phyloP scores from a whole-genome alignment of 2,888 invertebrate species.

The Drosophila antonietae region DNA sequence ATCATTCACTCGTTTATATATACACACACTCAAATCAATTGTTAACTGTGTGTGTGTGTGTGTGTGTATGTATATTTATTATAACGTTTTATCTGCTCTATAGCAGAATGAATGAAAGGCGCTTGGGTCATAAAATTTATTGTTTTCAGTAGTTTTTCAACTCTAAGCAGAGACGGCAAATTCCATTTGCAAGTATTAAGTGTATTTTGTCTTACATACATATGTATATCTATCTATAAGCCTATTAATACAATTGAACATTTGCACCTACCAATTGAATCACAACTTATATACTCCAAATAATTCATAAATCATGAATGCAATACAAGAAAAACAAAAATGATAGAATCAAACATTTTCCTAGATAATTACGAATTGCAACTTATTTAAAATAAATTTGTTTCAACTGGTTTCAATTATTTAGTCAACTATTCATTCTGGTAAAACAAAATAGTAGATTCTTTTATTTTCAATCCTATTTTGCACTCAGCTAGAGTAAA shows the following conservation, averaged over 20 bases:
- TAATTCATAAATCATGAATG: background rate
- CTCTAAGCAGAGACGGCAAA: conserved; percentile 20
- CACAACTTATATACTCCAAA: background rate
- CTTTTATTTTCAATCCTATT: too few species aligned
- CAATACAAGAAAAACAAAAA: background rate
- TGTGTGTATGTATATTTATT: conserved; percentile 1
- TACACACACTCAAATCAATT: conserved; percentile 13
- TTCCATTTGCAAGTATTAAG: conserved; percentile 19
- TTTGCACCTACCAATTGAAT: background rate
- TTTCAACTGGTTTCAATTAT: too few species aligned
- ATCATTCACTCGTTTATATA: conserved; percentile 44
- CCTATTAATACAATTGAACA: conserved; percentile 1
- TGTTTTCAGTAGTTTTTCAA: conserved; percentile 52
- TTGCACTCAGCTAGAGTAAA: background rate
- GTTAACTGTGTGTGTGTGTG: conserved; percentile 1
- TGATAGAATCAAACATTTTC: background rate
- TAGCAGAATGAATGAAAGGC: conserved; percentile 62
- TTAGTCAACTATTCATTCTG: too few species aligned
- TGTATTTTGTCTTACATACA: background rate
- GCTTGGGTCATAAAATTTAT: conserved; percentile 58
- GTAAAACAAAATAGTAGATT: too few species aligned
- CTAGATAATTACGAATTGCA: background rate
- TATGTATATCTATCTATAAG: background rate
- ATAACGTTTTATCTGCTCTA: conserved; percentile 67
- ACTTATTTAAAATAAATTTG: too few species aligned